Percentiles rank a stretch among this genome's conserved stretches.
Evolutionary conservation across 2,113 vertebrate species (phyloP).

Genomic region (Gambusia holbrooki): DNA sequence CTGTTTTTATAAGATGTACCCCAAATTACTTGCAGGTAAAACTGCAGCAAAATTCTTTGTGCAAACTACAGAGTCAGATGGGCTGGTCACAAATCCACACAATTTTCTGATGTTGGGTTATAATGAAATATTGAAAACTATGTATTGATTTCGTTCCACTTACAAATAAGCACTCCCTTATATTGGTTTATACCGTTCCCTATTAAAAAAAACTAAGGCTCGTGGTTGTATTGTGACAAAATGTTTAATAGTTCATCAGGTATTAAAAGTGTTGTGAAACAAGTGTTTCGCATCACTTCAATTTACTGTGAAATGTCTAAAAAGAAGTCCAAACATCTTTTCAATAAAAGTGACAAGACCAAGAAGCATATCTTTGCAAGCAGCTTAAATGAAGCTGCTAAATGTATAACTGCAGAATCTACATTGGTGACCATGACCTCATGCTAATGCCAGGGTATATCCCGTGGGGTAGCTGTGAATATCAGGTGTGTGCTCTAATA

Average conservation of each 20-base stretch:
- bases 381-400: constrained; percentile 23
- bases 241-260: neutral
- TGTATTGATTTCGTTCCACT: too few species aligned
- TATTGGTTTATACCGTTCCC: too few species aligned
- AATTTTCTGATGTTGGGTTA: too few species aligned
- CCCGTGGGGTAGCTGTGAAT: constrained; percentile 11
- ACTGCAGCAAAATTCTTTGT: too few species aligned
- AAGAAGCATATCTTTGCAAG: neutral
- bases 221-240: neutral
- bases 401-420: constrained; percentile 16
- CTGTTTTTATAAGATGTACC: too few species aligned
- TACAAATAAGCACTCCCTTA: too few species aligned
- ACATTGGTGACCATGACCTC: constrained; percentile 13
- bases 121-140: too few species aligned
- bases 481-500: constrained; percentile 68
- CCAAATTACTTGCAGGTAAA: too few species aligned
- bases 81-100: too few species aligned
- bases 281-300: neutral
- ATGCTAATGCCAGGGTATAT: constrained; percentile 57
- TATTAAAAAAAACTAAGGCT: neutral
- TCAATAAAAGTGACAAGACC: neutral
- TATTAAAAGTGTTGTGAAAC: too few species aligned
- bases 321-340: neutral
- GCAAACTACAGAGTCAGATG: too few species aligned
- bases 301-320: neutral